Evolutionary conservation across 2,888 invertebrate genomes (phyloP), one percentile per base, ranked within the genome.

Genomic region (Pristionchus mayeri): DNA sequence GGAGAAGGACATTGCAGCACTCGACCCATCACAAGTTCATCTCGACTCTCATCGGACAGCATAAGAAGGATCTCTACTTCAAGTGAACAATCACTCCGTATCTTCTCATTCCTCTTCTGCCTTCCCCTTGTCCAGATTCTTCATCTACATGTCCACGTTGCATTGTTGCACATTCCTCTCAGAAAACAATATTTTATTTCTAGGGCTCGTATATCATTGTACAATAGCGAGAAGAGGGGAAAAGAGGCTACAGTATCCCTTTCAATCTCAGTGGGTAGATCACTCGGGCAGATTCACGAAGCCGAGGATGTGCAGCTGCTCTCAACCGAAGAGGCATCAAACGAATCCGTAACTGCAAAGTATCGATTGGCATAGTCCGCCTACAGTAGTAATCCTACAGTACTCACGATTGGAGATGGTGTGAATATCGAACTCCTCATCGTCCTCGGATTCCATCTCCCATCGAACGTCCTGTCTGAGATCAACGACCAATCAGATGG

Each of bases 131-230:
- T n/a, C n/a, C n/a, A n/a, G n/a, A n/a, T n/a, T n/a, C n/a, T n/a
- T n/a, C n/a, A n/a, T n/a, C n/a, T n/a, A n/a, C n/a, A n/a, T n/a
- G n/a, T n/a, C n/a, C n/a, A n/a, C n/a, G n/a, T n/a, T n/a, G 44
- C 44, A 9, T 6, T 44, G n/a, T 13, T 54, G 54, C 7, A 54
- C 54, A n/a, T 18, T n/a, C n/a, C n/a, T 54, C 21, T 21, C 16
- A 30, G 37, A 71, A 71, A 71, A 71, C 71, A 71, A 40, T 71
- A 71, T n/a, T 71, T 71, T 71, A 71, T 40, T 71, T 30, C n/a
- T n/a, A 18, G 71, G n/a, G 63, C 63, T 34, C 37, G n/a, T 71
- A 40, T 21, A 44, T 44, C 71, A 13, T 71, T 44, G 44, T 34
- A 24, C 9, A n/a, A 44, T n/a, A 71, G n/a, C 4, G n/a, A 21